These are phyloP conservation scores for Apodemus speciosus DNA, from an alignment of 2,113 vertebrate species.

Conservation along the genomic window DNA sequence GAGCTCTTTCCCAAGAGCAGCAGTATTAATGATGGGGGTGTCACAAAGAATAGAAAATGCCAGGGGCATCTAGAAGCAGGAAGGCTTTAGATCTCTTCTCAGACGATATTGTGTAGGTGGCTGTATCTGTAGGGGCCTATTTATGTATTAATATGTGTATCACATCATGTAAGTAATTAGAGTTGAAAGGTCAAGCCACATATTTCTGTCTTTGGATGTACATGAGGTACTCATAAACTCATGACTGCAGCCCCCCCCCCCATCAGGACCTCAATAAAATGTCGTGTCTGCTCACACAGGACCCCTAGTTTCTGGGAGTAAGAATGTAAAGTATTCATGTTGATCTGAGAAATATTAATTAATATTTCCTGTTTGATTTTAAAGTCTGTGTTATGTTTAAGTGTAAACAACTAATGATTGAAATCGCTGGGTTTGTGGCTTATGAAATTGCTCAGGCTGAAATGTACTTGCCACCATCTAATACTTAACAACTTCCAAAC, in stretches of 20 bases:
- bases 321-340: constrained; percentile 13
- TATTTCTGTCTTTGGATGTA: constrained; percentile 41
- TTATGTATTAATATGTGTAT: constrained; percentile 52
- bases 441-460: not conserved
- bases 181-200: constrained; percentile 51
- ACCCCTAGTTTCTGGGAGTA: constrained; percentile 54
- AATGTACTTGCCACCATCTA: not conserved
- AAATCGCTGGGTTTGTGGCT: not conserved
- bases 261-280: constrained; percentile 70
- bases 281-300: constrained; percentile 14
- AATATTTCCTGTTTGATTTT: constrained; percentile 23
- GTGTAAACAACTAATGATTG: constrained; percentile 40
- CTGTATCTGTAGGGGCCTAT: not conserved
- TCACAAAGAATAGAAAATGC: constrained; percentile 3
- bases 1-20: constrained; percentile 47
- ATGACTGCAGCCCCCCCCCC: constrained; percentile 27
- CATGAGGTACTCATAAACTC: constrained; percentile 51
- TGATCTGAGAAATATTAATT: constrained; percentile 57
- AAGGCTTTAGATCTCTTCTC: constrained; percentile 46
- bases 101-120: constrained; percentile 3
- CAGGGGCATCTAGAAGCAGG: constrained; percentile 13
- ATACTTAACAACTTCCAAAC: constrained; percentile 24
- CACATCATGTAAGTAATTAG: constrained; percentile 62
- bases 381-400: constrained; percentile 33
- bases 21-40: not conserved